Conservation (phyloP, 2,113 vertebrate genomes). For the Sceloporus undulatus region DNA sequence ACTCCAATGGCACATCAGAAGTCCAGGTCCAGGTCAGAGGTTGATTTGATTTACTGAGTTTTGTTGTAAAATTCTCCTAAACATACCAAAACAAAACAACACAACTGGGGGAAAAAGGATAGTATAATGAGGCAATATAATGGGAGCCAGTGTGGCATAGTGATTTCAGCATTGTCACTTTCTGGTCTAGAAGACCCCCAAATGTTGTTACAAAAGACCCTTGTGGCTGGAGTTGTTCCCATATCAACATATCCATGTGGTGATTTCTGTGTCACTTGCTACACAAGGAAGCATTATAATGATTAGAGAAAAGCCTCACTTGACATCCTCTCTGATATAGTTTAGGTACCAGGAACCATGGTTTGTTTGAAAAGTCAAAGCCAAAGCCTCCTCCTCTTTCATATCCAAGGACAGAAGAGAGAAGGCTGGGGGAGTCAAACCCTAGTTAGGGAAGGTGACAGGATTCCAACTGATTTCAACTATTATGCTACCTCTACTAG, state of each 20-base stretch:
- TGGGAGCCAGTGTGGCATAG: too few relatives aligned
- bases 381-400: neutral
- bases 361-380: neutral
- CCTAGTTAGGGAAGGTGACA: neutral
- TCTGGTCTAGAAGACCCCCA: neutral
- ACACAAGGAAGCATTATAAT: too few relatives aligned
- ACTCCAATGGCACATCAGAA: constrained; percentile 78
- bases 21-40: constrained; percentile 73
- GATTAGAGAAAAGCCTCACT: too few relatives aligned
- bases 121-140: too few relatives aligned
- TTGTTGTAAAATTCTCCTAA: constrained; percentile 70
- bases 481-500: neutral
- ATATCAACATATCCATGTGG: neutral
- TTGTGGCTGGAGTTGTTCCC: neutral
- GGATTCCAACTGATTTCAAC: neutral
- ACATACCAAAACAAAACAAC: constrained; percentile 37
- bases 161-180: neutral
- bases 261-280: neutral
- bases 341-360: neutral
- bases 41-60: constrained; percentile 53
- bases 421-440: neutral
- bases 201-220: neutral
- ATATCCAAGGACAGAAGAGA: neutral
- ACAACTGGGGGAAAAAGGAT: constrained; percentile 21
- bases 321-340: neutral